Conservation (phyloP, 2,888 invertebrate genomes). For the Agonopterix subpropinquella region DNA sequence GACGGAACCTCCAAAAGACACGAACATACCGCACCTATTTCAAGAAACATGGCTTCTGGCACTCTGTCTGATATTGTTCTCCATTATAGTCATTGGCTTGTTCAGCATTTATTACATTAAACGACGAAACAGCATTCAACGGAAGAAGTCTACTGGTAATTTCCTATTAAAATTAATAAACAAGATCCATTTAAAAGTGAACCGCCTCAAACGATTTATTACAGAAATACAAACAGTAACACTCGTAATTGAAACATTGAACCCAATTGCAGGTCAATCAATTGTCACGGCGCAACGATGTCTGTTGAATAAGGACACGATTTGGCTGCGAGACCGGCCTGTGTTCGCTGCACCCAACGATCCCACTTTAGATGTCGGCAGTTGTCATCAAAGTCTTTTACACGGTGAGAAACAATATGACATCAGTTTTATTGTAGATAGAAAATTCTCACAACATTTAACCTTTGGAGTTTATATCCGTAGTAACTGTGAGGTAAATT, state of each 20-base stretch:
- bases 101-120: conserved; percentile 64
- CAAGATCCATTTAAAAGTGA: background rate
- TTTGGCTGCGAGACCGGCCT: conserved; percentile 65
- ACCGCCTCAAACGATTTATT: background rate
- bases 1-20: conserved; percentile 65
- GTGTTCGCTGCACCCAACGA: conserved; percentile 59
- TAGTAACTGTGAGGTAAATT: background rate
- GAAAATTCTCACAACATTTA: background rate
- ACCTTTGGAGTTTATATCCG: background rate
- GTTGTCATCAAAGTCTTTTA: conserved; percentile 65
- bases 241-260: conserved; percentile 51
- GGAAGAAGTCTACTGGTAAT: conserved; percentile 64
- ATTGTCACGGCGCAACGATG: conserved; percentile 70
- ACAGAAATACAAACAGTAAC: background rate
- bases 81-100: conserved; percentile 55
- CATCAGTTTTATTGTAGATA: conserved; percentile 10
- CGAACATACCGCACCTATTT: conserved; percentile 58
- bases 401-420: conserved; percentile 43
- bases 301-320: conserved; percentile 70
- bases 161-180: background rate
- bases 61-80: conserved; percentile 55
- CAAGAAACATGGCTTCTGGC: conserved; percentile 67
- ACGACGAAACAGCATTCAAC: conserved; percentile 55
- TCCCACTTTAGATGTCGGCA: conserved; percentile 50
- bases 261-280: conserved; percentile 63